Evolutionary conservation across 2,113 vertebrate species (phyloP), one percentile per base, ranked within the genome.

Genomic region (Cairina moschata): DNA sequence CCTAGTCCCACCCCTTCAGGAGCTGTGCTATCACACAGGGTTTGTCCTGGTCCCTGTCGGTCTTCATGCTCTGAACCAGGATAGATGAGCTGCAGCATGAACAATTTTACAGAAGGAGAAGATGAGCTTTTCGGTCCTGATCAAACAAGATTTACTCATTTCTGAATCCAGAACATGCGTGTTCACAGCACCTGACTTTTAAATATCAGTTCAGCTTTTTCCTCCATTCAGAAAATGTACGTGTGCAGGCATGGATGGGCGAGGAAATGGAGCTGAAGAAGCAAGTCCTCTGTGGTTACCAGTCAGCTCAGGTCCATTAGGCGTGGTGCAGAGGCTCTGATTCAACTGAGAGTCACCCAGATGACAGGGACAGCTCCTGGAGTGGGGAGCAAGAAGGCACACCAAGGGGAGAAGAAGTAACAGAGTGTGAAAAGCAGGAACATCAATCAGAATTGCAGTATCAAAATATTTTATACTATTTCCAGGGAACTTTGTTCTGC

Each of bases 1-100:
- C 88, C 21, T 34, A 77, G 63, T 40, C n/a, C 75, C 34, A 31
- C 56, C 75, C 28, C 80, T 34, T 48, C 90, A 91, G 90, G 55
- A 67, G 66, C 82, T 91, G n/a, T 40, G 59, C 46, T 86, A 9
- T 83, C 73, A 60, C 72, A 74, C 25, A 60, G 80, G 69, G 44
- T 8, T 6, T 42, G 67, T 90, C 58, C 67, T 10, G 7, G 14
- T 62, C 71, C 29, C 62, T 79, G 54, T 69, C 3, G 9, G 31
- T 23, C 73, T 67, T 77, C 55, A 21, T 60, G 48, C 52, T 12
- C 17, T 34, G 71, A 76, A 62, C 62, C 44, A 73, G 54, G 71
- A 40, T 1, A 78, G 86, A 63, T 12, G 81, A 89, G 48, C 31
- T 59, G 26, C 2, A 62, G 54, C 67, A 66, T 11, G 44, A 83